Evolutionary conservation across 2,797 vertebrate species (phyloP).

Genomic region (Acridotheres tristis): DNA sequence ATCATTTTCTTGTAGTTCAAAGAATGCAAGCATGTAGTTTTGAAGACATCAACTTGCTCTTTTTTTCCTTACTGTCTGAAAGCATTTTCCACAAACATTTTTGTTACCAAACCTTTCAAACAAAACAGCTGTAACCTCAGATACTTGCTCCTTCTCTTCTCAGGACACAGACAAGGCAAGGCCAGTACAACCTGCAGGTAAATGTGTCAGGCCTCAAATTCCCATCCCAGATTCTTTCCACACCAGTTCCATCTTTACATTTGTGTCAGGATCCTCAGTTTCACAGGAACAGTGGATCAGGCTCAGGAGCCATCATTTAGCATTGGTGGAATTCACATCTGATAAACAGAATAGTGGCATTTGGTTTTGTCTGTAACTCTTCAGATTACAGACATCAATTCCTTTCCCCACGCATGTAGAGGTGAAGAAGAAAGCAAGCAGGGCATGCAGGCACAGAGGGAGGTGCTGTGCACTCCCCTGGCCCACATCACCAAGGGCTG

Average conservation of each 20-base stretch:
- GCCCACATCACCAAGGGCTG: background rate
- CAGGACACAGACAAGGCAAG: background rate
- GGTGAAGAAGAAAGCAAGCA: background rate
- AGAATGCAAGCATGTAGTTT: background rate
- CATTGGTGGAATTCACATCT: background rate
- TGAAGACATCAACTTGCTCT: background rate
- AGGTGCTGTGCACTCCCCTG: background rate
- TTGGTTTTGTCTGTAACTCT: background rate
- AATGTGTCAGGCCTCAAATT: background rate
- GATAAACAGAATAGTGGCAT: background rate
- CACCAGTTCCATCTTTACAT: background rate
- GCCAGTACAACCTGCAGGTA: background rate
- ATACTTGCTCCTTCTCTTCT: background rate
- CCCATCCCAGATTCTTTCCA: background rate
- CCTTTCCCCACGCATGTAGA: accelerated
- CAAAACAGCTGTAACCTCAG: background rate
- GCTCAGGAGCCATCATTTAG: background rate
- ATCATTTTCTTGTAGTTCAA: background rate
- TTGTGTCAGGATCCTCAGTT: background rate
- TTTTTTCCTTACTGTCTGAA: background rate
- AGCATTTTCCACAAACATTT: background rate
- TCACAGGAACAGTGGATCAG: background rate
- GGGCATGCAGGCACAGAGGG: background rate
- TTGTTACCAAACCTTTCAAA: background rate
- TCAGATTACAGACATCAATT: background rate